A percentile compares a stretch with the other conserved stretches of the same genome.
Conservation (phyloP, 2,797 vertebrate genomes). For the Podargus strigoides region DNA sequence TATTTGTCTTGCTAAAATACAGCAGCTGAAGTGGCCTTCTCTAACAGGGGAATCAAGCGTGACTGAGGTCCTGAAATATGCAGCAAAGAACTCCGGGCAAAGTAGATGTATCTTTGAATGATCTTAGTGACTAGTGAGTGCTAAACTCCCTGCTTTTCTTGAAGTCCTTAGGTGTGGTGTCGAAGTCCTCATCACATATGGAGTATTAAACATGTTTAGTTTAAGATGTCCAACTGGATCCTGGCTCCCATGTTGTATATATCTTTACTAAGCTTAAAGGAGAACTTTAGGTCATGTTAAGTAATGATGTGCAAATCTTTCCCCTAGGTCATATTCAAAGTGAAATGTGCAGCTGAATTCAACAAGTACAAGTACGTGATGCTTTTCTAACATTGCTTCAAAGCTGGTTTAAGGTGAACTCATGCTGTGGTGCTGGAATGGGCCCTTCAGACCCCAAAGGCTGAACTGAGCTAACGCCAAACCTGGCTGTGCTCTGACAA, state of each 20-base stretch:
- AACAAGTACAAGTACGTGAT: constrained; percentile 93
- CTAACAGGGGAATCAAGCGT: neutral
- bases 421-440: rapidly evolving
- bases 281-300: neutral
- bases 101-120: neutral
- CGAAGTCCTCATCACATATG: neutral
- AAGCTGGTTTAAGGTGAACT: neutral
- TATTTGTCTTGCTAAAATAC: neutral
- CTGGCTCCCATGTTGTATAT: neutral
- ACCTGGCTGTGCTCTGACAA: neutral
- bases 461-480: neutral
- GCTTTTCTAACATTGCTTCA: neutral
- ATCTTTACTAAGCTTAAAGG: neutral
- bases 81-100: neutral
- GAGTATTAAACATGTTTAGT: neutral
- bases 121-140: neutral
- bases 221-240: neutral
- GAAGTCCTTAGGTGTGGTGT: neutral
- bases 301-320: constrained; percentile 27
- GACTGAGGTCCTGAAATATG: neutral
- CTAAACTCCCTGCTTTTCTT: neutral
- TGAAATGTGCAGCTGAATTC: constrained; percentile 93
- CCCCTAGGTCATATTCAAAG: constrained; percentile 91
- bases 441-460: neutral
- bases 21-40: neutral